Evolutionary conservation across 2,113 vertebrate species (phyloP).

Genomic region (Macrotis lagotis): DNA sequence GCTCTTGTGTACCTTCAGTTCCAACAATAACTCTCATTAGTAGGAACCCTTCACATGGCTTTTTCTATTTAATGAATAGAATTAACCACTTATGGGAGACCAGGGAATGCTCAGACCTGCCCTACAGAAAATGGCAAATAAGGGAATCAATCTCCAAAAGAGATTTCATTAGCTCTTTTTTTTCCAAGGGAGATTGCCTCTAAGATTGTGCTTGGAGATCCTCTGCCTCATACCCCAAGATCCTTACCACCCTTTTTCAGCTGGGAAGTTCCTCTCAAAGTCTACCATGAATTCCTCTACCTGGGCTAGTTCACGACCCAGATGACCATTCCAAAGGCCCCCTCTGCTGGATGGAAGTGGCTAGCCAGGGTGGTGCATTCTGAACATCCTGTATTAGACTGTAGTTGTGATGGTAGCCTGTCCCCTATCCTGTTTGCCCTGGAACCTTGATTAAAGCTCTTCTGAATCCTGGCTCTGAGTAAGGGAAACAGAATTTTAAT

Average conservation of each 20-base stretch:
- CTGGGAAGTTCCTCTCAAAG: not conserved
- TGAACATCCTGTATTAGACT: not conserved
- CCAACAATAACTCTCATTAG: not conserved
- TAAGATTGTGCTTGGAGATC: conserved; percentile 36
- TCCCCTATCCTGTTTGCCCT: not conserved
- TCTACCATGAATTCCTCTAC: not conserved
- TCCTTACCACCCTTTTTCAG: not conserved
- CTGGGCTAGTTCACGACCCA: not conserved
- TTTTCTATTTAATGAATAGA: conserved; percentile 37
- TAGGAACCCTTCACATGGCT: conserved; percentile 12
- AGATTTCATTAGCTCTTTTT: not conserved
- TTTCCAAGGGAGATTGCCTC: not conserved
- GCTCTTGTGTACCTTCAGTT: conserved; percentile 42
- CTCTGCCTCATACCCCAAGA: conserved; percentile 1
- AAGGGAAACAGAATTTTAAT: conserved; percentile 61
- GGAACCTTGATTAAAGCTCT: conserved; percentile 6
- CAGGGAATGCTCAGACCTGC: not conserved
- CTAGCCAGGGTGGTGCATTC: not conserved
- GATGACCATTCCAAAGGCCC: not conserved
- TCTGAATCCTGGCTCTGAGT: conserved; percentile 5
- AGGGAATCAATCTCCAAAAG: not conserved
- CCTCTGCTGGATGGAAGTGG: not conserved
- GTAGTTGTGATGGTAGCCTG: not conserved
- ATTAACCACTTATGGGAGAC: conserved; percentile 30
- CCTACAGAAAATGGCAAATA: not conserved